phyloP scores from a whole-genome alignment of 2,888 invertebrate species.

The Drosophila melanosoma region DNA sequence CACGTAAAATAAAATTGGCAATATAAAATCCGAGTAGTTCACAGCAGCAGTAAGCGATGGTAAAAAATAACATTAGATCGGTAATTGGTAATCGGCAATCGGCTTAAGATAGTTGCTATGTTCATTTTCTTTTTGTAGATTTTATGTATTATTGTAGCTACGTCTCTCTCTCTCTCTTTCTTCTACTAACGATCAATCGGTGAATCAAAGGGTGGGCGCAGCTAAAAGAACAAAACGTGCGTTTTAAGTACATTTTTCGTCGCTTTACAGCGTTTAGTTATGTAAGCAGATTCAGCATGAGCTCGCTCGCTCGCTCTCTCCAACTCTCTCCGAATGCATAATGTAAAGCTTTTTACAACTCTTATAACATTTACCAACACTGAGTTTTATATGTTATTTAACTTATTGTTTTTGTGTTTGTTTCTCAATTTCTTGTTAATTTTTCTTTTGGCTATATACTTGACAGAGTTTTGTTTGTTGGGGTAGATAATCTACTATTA shows the following conservation, averaged over 20 bases:
- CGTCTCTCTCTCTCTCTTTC: background rate
- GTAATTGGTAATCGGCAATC: slow-evolving; percentile 12
- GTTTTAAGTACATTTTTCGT: slow-evolving; percentile 52
- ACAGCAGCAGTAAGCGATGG: slow-evolving; percentile 19
- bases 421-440: slow-evolving; percentile 10
- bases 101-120: slow-evolving; percentile 34
- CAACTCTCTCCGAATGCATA: background rate
- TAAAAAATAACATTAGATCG: slow-evolving; percentile 10
- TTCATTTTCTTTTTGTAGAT: slow-evolving; percentile 22
- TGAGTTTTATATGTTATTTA: slow-evolving; percentile 14
- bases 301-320: background rate
- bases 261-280: slow-evolving; percentile 40
- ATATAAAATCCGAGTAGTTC: slow-evolving; percentile 38
- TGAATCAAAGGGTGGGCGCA: slow-evolving; percentile 11
- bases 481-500: slow-evolving; percentile 33
- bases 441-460: slow-evolving; percentile 35
- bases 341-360: slow-evolving; percentile 12
- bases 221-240: slow-evolving; percentile 35
- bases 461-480: slow-evolving; percentile 19
- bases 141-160: slow-evolving; percentile 7
- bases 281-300: slow-evolving; percentile 24
- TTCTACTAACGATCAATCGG: background rate
- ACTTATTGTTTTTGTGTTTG: slow-evolving; percentile 13
- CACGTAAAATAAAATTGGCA: slow-evolving; percentile 35
- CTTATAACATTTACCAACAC: slow-evolving; percentile 12